Conservation (phyloP, 2,888 invertebrate species). For the Pachydiplax longipennis region DNA sequence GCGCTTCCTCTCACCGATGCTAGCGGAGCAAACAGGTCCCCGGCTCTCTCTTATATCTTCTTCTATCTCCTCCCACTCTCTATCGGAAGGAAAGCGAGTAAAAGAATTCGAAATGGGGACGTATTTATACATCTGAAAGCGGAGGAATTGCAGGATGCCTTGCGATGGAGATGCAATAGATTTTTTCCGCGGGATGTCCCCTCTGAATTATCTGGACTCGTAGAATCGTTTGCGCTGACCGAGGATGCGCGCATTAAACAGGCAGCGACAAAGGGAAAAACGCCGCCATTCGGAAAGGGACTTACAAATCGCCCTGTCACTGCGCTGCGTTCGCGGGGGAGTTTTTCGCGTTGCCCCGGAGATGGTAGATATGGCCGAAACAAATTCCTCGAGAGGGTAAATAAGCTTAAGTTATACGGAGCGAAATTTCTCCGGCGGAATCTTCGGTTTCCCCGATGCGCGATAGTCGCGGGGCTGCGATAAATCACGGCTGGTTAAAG, state of each 20-base stretch:
- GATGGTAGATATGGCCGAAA: constrained; percentile 8
- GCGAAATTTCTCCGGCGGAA: background rate
- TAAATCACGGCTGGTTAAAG: background rate
- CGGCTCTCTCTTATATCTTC: background rate
- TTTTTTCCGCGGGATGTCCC: background rate
- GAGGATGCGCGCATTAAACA: background rate
- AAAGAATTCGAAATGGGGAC: background rate
- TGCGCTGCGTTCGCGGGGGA: background rate
- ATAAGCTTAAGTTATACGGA: background rate
- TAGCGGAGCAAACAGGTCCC: background rate
- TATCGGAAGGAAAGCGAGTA: background rate
- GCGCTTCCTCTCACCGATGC: background rate
- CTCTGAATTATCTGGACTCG: background rate
- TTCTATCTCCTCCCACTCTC: background rate
- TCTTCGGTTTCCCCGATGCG: background rate
- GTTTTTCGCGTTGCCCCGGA: background rate
- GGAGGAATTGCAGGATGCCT: background rate
- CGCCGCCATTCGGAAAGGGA: background rate
- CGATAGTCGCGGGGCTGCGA: background rate
- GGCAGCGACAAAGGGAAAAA: background rate
- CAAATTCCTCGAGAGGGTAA: background rate
- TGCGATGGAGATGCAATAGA: constrained; percentile 7
- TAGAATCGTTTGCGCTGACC: background rate
- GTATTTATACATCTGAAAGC: constrained; percentile 17
- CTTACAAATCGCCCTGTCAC: constrained; percentile 5